Conservation (phyloP, 1,140 invertebrate species). For the Drosophila malerkotliana region DNA sequence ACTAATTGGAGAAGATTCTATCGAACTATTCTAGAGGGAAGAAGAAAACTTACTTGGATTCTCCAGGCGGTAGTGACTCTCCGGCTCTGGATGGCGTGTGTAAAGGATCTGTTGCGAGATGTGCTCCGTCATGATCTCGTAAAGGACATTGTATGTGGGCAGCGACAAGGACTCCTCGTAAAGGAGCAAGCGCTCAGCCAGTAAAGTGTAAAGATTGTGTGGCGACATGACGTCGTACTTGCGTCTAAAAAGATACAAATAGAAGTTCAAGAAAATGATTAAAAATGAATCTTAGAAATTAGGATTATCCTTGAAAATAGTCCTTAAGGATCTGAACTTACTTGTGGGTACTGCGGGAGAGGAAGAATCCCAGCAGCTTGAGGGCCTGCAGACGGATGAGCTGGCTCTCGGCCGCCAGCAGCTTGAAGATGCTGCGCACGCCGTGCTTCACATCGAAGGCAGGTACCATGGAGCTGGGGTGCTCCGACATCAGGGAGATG, state of each 20-base stretch:
- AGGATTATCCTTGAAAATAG: background rate
- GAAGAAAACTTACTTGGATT: conserved; percentile 92
- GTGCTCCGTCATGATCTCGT: conserved; percentile 99
- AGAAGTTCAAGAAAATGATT: background rate
- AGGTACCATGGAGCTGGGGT: conserved; percentile 99
- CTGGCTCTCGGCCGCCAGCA: conserved; percentile 97
- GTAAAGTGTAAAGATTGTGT: conserved; percentile 97
- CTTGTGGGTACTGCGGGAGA: conserved; percentile 98
- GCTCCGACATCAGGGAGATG: conserved; percentile 98
- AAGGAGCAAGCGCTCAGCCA: conserved; percentile 95
- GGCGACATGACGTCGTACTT: conserved; percentile 99
- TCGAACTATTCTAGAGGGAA: background rate
- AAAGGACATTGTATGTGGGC: conserved; percentile 99
- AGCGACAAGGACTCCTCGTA: conserved; percentile 95
- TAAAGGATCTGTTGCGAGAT: conserved; percentile 97
- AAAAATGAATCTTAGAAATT: background rate
- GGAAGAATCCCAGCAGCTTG: conserved; percentile 97
- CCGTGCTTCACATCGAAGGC: conserved; percentile 99
- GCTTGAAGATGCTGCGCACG: conserved; percentile 97
- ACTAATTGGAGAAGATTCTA: too few relatives aligned
- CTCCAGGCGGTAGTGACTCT: conserved; percentile 96
- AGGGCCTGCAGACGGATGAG: conserved; percentile 97
- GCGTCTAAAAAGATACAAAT: conserved; percentile 86
- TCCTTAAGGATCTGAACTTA: conserved; percentile 84
- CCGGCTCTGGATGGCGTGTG: conserved; percentile 95